phyloP scores from a whole-genome alignment of 2,888 invertebrate species.

The Platypus cylindrus region DNA sequence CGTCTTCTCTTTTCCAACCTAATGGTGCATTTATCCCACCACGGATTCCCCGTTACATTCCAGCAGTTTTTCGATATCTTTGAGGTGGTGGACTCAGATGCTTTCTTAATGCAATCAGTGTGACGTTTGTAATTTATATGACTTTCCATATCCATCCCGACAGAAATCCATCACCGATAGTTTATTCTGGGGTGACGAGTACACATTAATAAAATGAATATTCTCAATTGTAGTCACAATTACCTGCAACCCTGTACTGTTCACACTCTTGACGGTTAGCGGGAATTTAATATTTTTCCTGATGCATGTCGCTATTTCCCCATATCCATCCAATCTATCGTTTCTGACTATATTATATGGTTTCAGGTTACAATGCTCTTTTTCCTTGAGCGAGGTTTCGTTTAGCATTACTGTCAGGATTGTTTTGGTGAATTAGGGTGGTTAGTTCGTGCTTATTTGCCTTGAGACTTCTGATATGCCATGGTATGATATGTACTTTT shows the following conservation, averaged over 20 bases:
- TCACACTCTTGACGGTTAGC: too few relatives aligned
- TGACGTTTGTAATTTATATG: not conserved
- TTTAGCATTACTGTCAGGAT: constrained; percentile 6
- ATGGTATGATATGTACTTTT: constrained; percentile 7
- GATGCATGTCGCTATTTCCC: constrained; percentile 5
- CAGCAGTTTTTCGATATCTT: not conserved
- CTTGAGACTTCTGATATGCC: constrained; percentile 9
- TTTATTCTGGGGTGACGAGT: not conserved
- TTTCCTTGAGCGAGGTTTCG: constrained; percentile 10
- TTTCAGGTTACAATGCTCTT: constrained; percentile 4
- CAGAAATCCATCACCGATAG: not conserved
- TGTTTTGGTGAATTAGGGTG: not conserved
- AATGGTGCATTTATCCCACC: constrained; percentile 3
- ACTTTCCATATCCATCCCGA: not conserved
- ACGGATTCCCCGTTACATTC: not conserved
- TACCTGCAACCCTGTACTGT: not conserved
- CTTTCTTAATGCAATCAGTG: not conserved
- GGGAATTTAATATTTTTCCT: constrained; percentile 9
- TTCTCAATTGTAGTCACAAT: constrained; percentile 3
- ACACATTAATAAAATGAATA: constrained; percentile 1
- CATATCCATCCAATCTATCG: constrained; percentile 7
- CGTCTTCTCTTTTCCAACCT: not conserved
- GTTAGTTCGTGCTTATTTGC: constrained; percentile 6
- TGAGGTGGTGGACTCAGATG: not conserved
- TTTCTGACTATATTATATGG: constrained; percentile 7